Evolutionary conservation across 2,797 vertebrate species (phyloP).

Genomic region (Arrhamphus sclerolepis): DNA sequence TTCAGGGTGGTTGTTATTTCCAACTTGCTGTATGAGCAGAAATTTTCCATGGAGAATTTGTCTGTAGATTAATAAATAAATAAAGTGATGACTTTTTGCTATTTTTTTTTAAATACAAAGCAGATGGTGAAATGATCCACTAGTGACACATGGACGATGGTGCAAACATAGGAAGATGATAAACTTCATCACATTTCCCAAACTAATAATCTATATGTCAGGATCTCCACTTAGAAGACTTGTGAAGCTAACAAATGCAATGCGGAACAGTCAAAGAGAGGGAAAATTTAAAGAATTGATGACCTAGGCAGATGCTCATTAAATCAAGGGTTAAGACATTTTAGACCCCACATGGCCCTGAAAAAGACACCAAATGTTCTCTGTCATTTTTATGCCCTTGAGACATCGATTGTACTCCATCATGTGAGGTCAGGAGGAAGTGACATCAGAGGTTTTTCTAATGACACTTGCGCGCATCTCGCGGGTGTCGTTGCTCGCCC

Average conservation of each 20-base stretch:
- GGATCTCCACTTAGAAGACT: neutral
- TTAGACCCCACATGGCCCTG: slow-evolving; percentile 15
- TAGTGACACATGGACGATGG: slow-evolving; percentile 14
- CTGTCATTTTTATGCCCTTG: slow-evolving; percentile 33
- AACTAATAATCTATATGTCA: too few species aligned
- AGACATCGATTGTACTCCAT: slow-evolving; percentile 15
- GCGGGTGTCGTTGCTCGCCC: slow-evolving; percentile 63
- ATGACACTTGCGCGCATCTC: slow-evolving; percentile 96
- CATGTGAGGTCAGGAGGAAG: slow-evolving; percentile 47
- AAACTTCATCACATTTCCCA: neutral
- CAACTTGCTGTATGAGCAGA: too few species aligned
- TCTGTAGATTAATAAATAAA: neutral
- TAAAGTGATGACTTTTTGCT: neutral
- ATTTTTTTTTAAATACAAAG: slow-evolving; percentile 5
- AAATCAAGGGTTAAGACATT: slow-evolving; percentile 24
- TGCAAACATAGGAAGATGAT: neutral
- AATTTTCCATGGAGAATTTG: too few species aligned
- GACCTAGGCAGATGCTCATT: slow-evolving; percentile 20
- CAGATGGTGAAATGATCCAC: neutral
- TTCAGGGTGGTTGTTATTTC: too few species aligned
- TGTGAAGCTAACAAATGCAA: neutral
- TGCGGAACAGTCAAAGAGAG: slow-evolving; percentile 8
- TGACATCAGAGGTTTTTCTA: slow-evolving; percentile 94
- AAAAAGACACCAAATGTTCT: slow-evolving; percentile 20
- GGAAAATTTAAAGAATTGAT: slow-evolving; percentile 2